A percentile compares a stretch with the other conserved stretches of the same genome.
phyloP scores from a whole-genome alignment of 2,797 vertebrate species.

The Prunella strophiata region DNA sequence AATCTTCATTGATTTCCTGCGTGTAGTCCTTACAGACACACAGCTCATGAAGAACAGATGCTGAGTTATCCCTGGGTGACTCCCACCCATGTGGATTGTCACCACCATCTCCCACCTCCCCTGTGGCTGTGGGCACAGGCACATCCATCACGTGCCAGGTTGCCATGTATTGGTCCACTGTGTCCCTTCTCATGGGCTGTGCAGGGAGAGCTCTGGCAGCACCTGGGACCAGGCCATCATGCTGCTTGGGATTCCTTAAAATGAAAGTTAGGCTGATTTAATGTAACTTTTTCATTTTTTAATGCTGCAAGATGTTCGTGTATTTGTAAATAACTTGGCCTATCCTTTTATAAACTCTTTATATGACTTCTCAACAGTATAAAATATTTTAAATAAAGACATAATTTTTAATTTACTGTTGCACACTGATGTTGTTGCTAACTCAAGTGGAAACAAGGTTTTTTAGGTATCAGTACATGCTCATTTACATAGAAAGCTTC shows the following conservation, averaged over 20 bases:
- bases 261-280: not conserved
- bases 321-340: not conserved
- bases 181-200: not conserved
- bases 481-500: not conserved
- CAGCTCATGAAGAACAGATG: not conserved
- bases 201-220: not conserved
- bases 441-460: not conserved
- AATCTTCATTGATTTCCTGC: not conserved
- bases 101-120: not conserved
- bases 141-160: rapidly evolving
- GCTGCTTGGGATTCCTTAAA: not conserved
- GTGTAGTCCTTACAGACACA: rapidly evolving
- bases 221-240: not conserved
- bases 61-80: not conserved
- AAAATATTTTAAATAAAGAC: not conserved
- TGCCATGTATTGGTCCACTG: not conserved
- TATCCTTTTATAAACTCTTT: not conserved
- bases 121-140: not conserved
- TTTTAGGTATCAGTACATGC: not conserved
- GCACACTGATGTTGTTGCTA: not conserved
- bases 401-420: not conserved
- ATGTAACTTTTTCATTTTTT: too few relatives aligned
- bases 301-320: not conserved
- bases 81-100: not conserved
- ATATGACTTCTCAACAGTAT: not conserved